phyloP scores from a whole-genome alignment of 1,140 invertebrate species.

The Rhopalosiphum maidis region DNA sequence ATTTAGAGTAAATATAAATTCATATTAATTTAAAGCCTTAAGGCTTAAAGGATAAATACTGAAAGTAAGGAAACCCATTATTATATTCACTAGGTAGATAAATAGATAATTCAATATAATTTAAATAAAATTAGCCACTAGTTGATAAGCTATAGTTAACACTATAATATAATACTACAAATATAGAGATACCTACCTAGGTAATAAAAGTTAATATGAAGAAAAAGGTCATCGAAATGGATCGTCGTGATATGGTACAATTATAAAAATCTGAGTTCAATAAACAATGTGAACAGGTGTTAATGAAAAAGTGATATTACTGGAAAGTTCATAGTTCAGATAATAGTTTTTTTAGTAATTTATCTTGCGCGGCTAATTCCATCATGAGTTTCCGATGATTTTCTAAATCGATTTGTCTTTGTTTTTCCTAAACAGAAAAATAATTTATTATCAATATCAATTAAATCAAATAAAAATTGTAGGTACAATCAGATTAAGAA shows the following conservation, averaged over 20 bases:
- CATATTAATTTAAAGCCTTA: too few relatives aligned
- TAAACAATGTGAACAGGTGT: neutral
- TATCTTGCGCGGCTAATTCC: constrained; percentile 23
- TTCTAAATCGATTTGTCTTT: constrained; percentile 12
- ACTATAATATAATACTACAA: too few relatives aligned
- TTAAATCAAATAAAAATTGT: too few relatives aligned
- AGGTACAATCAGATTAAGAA: too few relatives aligned
- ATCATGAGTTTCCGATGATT: neutral
- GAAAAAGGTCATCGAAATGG: neutral
- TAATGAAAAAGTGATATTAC: neutral
- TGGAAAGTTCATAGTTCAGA: neutral
- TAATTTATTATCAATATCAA: neutral
- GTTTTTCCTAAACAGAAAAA: constrained; percentile 16
- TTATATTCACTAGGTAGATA: neutral
- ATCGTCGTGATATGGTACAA: neutral
- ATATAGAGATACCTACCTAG: too few relatives aligned
- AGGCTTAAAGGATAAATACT: too few relatives aligned
- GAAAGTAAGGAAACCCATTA: neutral
- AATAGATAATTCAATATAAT: too few relatives aligned
- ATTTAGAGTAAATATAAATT: too few relatives aligned
- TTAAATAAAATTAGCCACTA: too few relatives aligned
- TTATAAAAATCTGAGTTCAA: neutral
- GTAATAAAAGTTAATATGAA: neutral
- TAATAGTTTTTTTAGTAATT: constrained; percentile 14
- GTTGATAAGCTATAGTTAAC: too few relatives aligned